Conservation (phyloP, 2,113 vertebrate genomes). For the Vidua chalybeata region DNA sequence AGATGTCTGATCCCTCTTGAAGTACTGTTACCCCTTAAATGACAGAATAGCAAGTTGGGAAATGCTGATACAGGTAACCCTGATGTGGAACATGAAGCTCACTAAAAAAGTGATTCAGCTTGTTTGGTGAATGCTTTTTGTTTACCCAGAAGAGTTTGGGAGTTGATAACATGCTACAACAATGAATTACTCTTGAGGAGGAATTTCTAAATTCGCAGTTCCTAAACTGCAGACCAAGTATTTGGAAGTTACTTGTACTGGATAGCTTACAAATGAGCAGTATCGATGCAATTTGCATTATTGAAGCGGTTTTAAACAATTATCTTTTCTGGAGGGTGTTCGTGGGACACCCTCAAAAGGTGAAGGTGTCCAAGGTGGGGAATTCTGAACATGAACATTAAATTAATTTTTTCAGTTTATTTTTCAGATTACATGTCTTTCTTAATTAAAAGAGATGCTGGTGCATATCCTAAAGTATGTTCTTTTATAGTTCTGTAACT, state of each 20-base stretch:
- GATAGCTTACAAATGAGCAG: constrained; percentile 54
- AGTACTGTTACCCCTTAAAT: constrained; percentile 30
- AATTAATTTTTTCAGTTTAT: constrained; percentile 86
- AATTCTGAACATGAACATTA: constrained; percentile 77
- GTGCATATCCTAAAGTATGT: constrained; percentile 80
- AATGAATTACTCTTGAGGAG: constrained; percentile 31
- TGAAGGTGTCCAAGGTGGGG: constrained; percentile 68
- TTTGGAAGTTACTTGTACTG: constrained; percentile 46
- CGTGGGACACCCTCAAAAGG: constrained; percentile 68
- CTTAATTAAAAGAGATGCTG: constrained; percentile 82
- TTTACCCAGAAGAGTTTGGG: constrained; percentile 42
- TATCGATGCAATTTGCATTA: constrained; percentile 48
- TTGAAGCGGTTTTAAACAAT: constrained; percentile 32
- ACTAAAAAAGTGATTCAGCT: constrained; percentile 37
- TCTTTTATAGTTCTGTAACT: constrained; percentile 79
- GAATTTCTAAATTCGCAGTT: constrained; percentile 36
- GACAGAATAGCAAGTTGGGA: constrained; percentile 40
- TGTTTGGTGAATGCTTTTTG: constrained; percentile 36
- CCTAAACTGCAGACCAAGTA: constrained; percentile 43
- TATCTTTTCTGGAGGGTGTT: constrained; percentile 68
- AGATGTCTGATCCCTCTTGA: constrained; percentile 47
- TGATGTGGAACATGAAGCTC: constrained; percentile 22
- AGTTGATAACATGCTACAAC: not conserved
- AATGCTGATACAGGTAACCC: constrained; percentile 39
- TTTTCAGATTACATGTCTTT: constrained; percentile 86